Evolutionary conservation across 1,140 invertebrate genomes (phyloP), one percentile per base, ranked within the genome.

Genomic region (Macrotrachela quadricornifera): DNA sequence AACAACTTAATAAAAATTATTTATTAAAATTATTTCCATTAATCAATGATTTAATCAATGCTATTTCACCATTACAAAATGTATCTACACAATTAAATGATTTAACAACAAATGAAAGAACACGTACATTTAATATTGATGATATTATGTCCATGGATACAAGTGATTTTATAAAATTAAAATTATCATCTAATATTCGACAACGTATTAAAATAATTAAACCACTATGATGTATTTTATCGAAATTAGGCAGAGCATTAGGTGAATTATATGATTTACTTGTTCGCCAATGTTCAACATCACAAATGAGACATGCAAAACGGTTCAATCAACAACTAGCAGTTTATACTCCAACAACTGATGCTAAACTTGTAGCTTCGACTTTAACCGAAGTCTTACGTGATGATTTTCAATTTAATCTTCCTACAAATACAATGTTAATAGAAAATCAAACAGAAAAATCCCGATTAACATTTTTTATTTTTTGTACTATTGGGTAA

Each of bases 201-300:
- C 61, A 63, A 15, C 64, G 64, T 46, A 59, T 62, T 17, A 54
- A 62, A 60, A 80, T 83, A 56, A 79, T 86, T 13, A 84, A 84
- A 66, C 82, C 82, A 1, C 63, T 87, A 14, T 65, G 86, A 14
- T 80, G 80, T 9, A 80, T 80, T 41, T 81, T 82, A 1, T 86
- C 83, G 0, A 71, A 82, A 56, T 65, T 87, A 10, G 83, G 83
- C 8, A 72, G 83, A 54, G 80, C 82, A 0, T 68, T 86, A 2
- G 82, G 83, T 2, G 84, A 87, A 70, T 65, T 87, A 10, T 83
- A 86, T 68, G 82, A 81, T 14, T 69, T 85, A 10, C 69, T 87
- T 12, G 83, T 86, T 0, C 86, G 85, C 63, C 68, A 86, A 14
- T 83, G 82, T 63, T 83, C 85, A 64, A 83, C 82, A 6, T 53